Evolutionary conservation across 2,797 vertebrate genomes (phyloP).

Genomic region (Aythya fuligula): DNA sequence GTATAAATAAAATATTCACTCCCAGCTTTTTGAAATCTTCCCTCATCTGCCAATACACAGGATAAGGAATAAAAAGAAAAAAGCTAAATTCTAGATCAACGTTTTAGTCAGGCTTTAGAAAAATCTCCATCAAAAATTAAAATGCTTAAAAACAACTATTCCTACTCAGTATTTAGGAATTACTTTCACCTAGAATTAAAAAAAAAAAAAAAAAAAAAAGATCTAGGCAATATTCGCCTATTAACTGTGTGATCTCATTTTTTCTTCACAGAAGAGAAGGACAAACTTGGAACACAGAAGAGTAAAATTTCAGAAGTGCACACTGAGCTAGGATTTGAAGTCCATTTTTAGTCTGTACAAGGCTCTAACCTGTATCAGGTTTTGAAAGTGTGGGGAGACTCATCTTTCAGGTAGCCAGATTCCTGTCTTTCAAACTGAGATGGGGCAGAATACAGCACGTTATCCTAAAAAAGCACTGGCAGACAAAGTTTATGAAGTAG

Average conservation of each 20-base stretch:
- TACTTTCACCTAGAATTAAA: not conserved
- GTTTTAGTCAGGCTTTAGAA: not conserved
- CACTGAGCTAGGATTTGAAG: not conserved
- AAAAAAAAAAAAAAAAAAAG: too few relatives aligned
- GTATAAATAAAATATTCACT: not conserved
- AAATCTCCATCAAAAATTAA: not conserved
- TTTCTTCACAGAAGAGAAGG: not conserved
- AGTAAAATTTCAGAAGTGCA: not conserved
- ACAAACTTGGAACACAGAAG: not conserved
- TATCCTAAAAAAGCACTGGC: not conserved
- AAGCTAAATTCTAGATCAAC: not conserved
- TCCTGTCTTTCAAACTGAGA: not conserved
- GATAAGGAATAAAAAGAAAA: not conserved
- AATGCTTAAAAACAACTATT: not conserved
- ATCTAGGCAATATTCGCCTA: not conserved
- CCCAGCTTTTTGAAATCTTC: not conserved
- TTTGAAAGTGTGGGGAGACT: fast-evolving
- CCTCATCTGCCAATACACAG: not conserved
- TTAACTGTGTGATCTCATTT: not conserved
- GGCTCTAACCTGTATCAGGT: not conserved
- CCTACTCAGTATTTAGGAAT: not conserved
- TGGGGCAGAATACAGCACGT: not conserved
- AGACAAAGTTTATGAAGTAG: not conserved
- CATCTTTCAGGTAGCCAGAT: not conserved
- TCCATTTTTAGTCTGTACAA: not conserved